phyloP scores from a whole-genome alignment of 2,113 vertebrate species.

The Oceanodroma tethys region DNA sequence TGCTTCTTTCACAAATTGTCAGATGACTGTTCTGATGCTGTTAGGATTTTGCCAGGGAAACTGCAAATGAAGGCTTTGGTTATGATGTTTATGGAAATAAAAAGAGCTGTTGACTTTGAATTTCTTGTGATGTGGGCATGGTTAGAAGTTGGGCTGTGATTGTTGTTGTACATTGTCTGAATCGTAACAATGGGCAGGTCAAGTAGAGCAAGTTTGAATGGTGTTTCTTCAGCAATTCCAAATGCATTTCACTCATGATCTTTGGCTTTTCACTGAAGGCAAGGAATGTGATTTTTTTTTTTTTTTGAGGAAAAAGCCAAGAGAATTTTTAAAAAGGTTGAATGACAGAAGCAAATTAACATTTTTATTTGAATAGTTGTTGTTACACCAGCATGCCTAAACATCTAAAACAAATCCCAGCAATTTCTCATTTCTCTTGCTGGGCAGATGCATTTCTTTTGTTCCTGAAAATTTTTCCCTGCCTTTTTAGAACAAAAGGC shows the following conservation, averaged over 20 bases:
- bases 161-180: constrained; percentile 39
- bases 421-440: constrained; percentile 35
- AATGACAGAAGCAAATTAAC: background rate
- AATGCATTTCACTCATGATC: constrained; percentile 17
- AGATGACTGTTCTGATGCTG: constrained; percentile 30
- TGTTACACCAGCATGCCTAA: background rate
- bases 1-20: constrained; percentile 36
- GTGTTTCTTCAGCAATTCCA: constrained; percentile 56
- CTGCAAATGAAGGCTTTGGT: constrained; percentile 36
- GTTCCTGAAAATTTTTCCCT: constrained; percentile 59
- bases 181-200: constrained; percentile 41
- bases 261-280: background rate
- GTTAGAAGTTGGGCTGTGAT: constrained; percentile 14
- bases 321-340: background rate
- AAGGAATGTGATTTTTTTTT: background rate
- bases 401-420: background rate
- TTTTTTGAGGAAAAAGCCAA: background rate
- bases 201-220: constrained; percentile 71
- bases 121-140: constrained; percentile 7
- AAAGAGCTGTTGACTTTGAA: constrained; percentile 63
- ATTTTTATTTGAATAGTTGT: background rate
- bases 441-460: constrained; percentile 69
- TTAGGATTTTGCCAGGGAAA: constrained; percentile 30
- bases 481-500: constrained; percentile 66
- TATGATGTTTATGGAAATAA: constrained; percentile 29